Base-by-base conservation (phyloP, 2,797 vertebrate genomes). In the Cyprinella venusta region DNA sequence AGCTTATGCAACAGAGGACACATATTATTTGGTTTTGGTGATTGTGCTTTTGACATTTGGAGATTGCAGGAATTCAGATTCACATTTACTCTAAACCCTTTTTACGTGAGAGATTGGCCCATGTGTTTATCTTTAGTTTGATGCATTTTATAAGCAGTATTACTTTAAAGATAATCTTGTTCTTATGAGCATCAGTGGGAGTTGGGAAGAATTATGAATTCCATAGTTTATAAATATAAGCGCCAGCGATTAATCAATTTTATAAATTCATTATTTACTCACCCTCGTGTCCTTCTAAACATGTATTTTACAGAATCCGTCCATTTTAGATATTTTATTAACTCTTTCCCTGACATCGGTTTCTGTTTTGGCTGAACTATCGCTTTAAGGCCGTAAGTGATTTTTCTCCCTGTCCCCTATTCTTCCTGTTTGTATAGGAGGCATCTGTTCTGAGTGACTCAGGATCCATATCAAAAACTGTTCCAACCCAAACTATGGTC, bases 401-500 rank as follows among this genome's bases (percentile, higher is more conserved):
- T 19, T 8, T 3, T 15, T 8, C 10, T 45, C 24, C 16, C 19
- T 71, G 24, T 45, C 40, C n/a, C 33, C 50, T 3, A 24, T 50
- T 59, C n/a, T 50, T 65, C 50, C 26, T 52, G 48, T 82, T 21
- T 64, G 48, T 16, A 50, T 82, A 26, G n/a, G 36, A 71, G 50
- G 59, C 56, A 82, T 82, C 70, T 82, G 61, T 75, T 82, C 16
- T 64, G 30, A 74, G 30, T 15, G 33, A 38, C 56, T 65, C 76
- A 48, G 30, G 64, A 56, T 80, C 48, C 24, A 45, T 26, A 36
- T 69, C 81, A 76, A 76, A 76, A 7, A 26, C 36, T 30, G 24
- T 52, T 76, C 59, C 70, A 72, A 82, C 87, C 80, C 77, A 86
- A 87, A 61, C 79, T 76, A 65, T 79, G 52, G 69, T 86, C 76